phyloP scores from a whole-genome alignment of 2,113 vertebrate genomes.

The Prolemur simus region DNA sequence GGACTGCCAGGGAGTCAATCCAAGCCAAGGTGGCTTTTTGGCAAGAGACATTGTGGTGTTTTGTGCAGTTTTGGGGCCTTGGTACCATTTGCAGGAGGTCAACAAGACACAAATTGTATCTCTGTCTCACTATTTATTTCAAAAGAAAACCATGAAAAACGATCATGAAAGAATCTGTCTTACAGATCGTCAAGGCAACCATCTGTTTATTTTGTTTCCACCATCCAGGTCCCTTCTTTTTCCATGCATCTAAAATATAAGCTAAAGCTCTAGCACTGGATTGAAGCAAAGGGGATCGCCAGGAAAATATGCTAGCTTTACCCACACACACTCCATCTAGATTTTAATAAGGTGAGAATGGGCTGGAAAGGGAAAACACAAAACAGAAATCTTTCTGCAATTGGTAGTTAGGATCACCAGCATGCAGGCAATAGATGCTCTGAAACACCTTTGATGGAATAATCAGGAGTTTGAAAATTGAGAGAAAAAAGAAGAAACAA shows the following conservation, averaged over 20 bases:
- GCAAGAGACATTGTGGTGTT: neutral
- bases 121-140: neutral
- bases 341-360: neutral
- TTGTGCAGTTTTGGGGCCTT: neutral
- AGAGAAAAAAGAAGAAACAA: neutral
- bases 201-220: slow-evolving; percentile 44
- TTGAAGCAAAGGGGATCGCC: neutral
- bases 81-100: neutral
- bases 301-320: slow-evolving; percentile 7
- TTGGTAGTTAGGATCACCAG: neutral
- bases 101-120: neutral
- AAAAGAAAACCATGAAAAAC: slow-evolving; percentile 37
- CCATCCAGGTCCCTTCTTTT: neutral
- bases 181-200: slow-evolving; percentile 36
- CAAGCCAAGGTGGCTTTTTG: neutral
- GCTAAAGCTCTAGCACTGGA: neutral
- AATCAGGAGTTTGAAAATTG: neutral
- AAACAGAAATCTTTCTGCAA: neutral
- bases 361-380: neutral
- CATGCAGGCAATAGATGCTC: neutral
- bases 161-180: neutral
- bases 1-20: neutral
- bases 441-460: neutral
- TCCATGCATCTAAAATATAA: slow-evolving; percentile 9
- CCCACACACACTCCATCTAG: neutral